Evolutionary conservation across 2,888 invertebrate species (phyloP), one percentile per base, ranked within the genome.

Genomic region (Eilema sororculum): DNA sequence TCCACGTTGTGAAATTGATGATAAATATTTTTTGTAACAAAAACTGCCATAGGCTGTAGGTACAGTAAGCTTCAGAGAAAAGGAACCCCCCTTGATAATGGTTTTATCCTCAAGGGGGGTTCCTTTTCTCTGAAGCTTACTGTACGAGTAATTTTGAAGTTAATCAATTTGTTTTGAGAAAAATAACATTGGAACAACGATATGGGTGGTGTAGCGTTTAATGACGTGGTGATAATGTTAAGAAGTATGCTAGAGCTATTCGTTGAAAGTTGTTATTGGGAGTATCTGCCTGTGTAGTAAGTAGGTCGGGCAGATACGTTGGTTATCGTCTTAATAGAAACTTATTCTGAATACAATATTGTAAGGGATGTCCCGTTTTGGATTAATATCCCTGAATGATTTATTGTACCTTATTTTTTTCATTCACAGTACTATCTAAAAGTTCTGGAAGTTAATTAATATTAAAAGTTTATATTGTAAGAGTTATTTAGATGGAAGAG

Each of bases 11-110:
- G 57, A 65, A 60, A 25, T 52, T 69, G 30, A 33, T 62, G 41
- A 67, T 24, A 71, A 71, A 65, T 71, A 65, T 64, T 58, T 69
- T 68, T 67, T 65, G 22, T 71, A 64, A 63, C 37, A 62, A 41
- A 63, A 71, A 73, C 73, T 78, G 80, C 80, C 78, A 74, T 80
- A 63, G 8, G 20, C 20, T n/a, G n/a, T 68, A 67, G 67, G 68
- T 71, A n/a, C n/a, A n/a, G n/a, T n/a, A n/a, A n/a, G n/a, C n/a
- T n/a, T n/a, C n/a, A n/a, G n/a, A n/a, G n/a, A n/a, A n/a, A n/a
- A n/a, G n/a, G n/a, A n/a, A n/a, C n/a, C n/a, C n/a, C n/a, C n/a
- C n/a, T n/a, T n/a, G n/a, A n/a, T n/a, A n/a, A n/a, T n/a, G n/a
- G n/a, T n/a, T n/a, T n/a, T n/a, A n/a, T n/a, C n/a, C n/a, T n/a